These are phyloP conservation scores for Ophioninae sp. DNA, from an alignment of 2,888 invertebrate species.

Conservation along the genomic window DNA sequence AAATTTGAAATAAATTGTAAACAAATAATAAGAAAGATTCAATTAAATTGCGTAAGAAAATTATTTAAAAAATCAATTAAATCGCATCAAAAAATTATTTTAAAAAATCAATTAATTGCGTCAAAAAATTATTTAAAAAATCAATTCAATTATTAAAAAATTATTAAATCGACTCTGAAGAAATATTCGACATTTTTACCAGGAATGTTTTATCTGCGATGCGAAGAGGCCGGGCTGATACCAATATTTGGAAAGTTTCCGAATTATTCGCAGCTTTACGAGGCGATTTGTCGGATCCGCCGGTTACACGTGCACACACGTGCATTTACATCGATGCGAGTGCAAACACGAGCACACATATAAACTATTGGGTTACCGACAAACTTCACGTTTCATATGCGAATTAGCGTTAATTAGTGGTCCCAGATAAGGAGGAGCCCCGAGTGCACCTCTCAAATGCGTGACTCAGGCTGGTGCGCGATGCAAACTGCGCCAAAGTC, in stretches of 20 bases:
- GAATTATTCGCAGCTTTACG: constrained; percentile 36
- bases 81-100: too few relatives aligned
- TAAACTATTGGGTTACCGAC: constrained; percentile 36
- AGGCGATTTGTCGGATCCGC: constrained; percentile 36
- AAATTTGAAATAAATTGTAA: too few relatives aligned
- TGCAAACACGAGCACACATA: neutral
- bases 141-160: too few relatives aligned
- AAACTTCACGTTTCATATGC: constrained; percentile 62
- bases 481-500: constrained; percentile 59
- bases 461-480: constrained; percentile 55
- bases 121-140: too few relatives aligned
- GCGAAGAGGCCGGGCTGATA: neutral
- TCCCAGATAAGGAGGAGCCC: constrained; percentile 39
- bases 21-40: too few relatives aligned
- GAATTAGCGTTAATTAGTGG: constrained; percentile 63
- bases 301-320: constrained; percentile 10
- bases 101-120: too few relatives aligned
- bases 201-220: neutral
- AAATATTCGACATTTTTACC: neutral
- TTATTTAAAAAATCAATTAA: too few relatives aligned
- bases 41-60: too few relatives aligned
- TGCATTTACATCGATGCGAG: neutral
- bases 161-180: neutral
- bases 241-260: neutral
- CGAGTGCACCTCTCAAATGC: constrained; percentile 46